Conservation (phyloP, 2,797 vertebrate species). For the Sebastolobus altivelis region DNA sequence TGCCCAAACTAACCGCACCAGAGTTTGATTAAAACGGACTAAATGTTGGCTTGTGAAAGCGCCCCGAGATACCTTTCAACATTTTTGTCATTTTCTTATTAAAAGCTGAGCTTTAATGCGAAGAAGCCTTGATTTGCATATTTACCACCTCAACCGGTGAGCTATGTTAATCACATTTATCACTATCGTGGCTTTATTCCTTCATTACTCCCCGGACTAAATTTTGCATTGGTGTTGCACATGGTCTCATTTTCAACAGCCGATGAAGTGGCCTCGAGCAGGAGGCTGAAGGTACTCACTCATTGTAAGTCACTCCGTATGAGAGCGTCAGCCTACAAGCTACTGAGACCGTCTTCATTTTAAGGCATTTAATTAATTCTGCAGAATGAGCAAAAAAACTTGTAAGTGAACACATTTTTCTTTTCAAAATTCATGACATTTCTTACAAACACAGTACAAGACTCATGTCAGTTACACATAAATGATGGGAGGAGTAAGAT, state of each 20-base stretch:
- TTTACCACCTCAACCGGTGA: slow-evolving; percentile 6
- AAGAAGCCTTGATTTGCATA: slow-evolving; percentile 33
- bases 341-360: not conserved
- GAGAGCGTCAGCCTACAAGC: not conserved
- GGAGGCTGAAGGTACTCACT: slow-evolving; percentile 10
- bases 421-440: not conserved
- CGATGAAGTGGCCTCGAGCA: not conserved
- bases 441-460: not conserved
- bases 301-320: slow-evolving; percentile 1
- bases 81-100: slow-evolving; percentile 3
- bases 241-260: slow-evolving; percentile 18
- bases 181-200: slow-evolving; percentile 17
- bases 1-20: no score
- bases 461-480: not conserved
- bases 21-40: no score
- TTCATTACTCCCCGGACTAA: slow-evolving; percentile 2
- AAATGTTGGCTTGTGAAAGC: no score
- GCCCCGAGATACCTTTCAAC: not conserved
- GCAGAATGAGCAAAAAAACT: slow-evolving; percentile 1
- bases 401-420: not conserved
- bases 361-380: slow-evolving; percentile 11
- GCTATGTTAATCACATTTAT: slow-evolving; percentile 26
- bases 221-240: not conserved
- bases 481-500: not conserved
- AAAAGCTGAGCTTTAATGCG: not conserved